These are phyloP conservation scores for Clivina fossor DNA, from an alignment of 2,888 invertebrate genomes.

Conservation along the genomic window DNA sequence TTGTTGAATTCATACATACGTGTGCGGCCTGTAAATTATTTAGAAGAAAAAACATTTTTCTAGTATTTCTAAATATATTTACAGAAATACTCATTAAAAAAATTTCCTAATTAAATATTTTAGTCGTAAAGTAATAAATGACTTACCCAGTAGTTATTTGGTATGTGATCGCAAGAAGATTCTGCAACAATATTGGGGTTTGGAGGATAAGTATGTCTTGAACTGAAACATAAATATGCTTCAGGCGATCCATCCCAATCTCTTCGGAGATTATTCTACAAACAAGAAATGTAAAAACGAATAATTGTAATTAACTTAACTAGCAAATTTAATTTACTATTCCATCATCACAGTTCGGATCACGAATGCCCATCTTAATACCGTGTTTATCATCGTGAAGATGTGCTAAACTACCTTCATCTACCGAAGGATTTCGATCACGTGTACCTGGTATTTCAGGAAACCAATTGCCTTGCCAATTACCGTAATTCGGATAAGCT, in stretches of 20 bases:
- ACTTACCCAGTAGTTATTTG: conserved; percentile 60
- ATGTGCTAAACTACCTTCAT: conserved; percentile 36
- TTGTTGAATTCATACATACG: conserved; percentile 67
- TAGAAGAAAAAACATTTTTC: conserved; percentile 36
- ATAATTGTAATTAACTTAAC: conserved; percentile 44
- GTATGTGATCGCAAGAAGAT: conserved; percentile 58
- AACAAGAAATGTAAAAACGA: conserved; percentile 41
- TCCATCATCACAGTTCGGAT: conserved; percentile 65
- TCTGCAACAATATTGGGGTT: conserved; percentile 54
- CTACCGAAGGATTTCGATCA: conserved; percentile 42
- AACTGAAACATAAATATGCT: conserved; percentile 64
- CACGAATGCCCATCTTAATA: conserved; percentile 59
- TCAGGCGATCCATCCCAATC: conserved; percentile 63
- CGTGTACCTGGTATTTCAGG: conserved; percentile 46
- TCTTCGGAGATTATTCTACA: conserved; percentile 60
- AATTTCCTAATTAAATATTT: conserved; percentile 18
- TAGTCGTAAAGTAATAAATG: conserved; percentile 26
- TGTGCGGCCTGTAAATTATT: conserved; percentile 66
- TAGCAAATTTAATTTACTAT: conserved; percentile 53
- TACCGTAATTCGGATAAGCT: background rate
- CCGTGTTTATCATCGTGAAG: conserved; percentile 48
- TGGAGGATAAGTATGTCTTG: conserved; percentile 55
- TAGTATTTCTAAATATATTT: too few species aligned
- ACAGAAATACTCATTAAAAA: conserved; percentile 21
- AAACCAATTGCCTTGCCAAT: conserved; percentile 53